Percentiles rank a stretch among this genome's conserved stretches.
Evolutionary conservation across 2,888 invertebrate genomes (phyloP).

Genomic region (Cheiracanthium punctorium): DNA sequence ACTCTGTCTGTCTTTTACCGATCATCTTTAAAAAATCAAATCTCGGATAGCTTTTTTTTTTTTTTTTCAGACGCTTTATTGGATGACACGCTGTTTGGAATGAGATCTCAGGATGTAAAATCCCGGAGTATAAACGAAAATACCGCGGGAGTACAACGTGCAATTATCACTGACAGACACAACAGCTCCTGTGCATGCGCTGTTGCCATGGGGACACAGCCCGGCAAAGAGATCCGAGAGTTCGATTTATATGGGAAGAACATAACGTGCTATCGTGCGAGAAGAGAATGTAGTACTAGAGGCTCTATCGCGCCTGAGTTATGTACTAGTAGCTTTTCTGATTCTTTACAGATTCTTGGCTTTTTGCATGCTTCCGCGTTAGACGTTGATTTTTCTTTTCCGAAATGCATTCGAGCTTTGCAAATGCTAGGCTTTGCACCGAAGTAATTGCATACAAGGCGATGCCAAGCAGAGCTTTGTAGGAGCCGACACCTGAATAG

Average conservation of each 20-base stretch:
- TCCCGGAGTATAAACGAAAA: neutral
- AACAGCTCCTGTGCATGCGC: neutral
- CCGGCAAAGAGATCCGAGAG: conserved; percentile 5
- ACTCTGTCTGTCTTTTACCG: too few relatives aligned
- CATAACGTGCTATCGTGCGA: neutral
- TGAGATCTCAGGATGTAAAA: neutral
- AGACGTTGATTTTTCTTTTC: neutral
- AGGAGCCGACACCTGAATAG: neutral
- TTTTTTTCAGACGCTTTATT: neutral
- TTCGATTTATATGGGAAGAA: conserved; percentile 6
- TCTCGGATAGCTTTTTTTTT: too few relatives aligned
- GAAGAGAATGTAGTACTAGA: neutral
- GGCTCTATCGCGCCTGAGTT: neutral
- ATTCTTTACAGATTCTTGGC: neutral
- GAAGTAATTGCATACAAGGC: neutral
- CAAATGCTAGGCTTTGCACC: neutral
- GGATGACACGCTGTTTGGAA: neutral
- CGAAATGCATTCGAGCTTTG: neutral
- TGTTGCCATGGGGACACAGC: neutral
- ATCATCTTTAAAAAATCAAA: too few relatives aligned
- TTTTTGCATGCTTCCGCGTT: neutral
- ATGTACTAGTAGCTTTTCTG: conserved; percentile 10
- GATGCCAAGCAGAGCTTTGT: neutral
- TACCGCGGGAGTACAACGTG: neutral
- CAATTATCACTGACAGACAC: neutral